Percentiles rank a stretch among this genome's conserved stretches.
Conservation (phyloP, 2,888 invertebrate genomes). For the Leptinotarsa peninsularis region DNA sequence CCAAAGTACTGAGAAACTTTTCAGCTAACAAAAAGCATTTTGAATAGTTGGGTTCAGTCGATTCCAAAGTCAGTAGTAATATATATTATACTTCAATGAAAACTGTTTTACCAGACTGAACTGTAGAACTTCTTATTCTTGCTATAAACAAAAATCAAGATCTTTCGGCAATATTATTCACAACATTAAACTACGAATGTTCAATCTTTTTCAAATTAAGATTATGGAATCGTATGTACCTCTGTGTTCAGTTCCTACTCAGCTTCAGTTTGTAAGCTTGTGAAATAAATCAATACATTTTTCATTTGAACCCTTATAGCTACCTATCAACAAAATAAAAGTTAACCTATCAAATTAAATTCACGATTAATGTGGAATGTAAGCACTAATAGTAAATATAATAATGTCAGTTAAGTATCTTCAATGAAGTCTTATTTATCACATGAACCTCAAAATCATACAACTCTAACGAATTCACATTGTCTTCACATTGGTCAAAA, state of each 20-base stretch:
- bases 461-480: constrained; percentile 25
- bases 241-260: background rate
- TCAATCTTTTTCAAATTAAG: background rate
- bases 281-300: background rate
- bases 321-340: constrained; percentile 18
- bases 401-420: constrained; percentile 16
- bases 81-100: too few relatives aligned
- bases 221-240: constrained; percentile 7
- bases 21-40: background rate
- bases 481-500: constrained; percentile 12
- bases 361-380: constrained; percentile 35
- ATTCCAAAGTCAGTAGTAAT: background rate
- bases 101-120: too few relatives aligned
- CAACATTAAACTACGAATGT: background rate
- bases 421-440: constrained; percentile 44
- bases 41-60: constrained; percentile 5
- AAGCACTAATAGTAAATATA: constrained; percentile 21
- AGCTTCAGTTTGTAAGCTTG: background rate
- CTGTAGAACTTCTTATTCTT: too few relatives aligned
- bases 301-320: background rate
- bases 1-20: constrained; percentile 17
- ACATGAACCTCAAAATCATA: constrained; percentile 40
- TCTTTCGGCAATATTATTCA: too few relatives aligned
- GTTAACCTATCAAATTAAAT: constrained; percentile 20
- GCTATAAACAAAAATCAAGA: too few relatives aligned